A percentile compares a stretch with the other conserved stretches of the same genome.
Conservation (phyloP, 2,797 vertebrate genomes). For the Staurois parvus region DNA sequence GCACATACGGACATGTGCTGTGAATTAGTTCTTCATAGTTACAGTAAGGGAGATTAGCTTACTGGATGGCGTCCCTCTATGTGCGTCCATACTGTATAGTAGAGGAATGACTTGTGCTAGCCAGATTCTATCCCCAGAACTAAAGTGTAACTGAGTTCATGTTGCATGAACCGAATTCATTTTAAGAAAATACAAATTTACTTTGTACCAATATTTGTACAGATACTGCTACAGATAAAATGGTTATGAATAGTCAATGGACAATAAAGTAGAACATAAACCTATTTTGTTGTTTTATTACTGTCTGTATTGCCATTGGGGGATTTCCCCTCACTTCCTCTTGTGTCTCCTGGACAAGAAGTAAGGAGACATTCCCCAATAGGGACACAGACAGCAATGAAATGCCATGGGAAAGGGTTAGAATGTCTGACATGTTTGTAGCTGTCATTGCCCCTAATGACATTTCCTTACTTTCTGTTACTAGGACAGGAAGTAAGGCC, state of each 20-base stretch:
- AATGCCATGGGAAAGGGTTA: no score
- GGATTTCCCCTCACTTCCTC: no score
- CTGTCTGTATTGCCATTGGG: no score
- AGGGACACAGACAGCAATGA: no score
- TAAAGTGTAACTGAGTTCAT: background rate
- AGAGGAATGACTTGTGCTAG: conserved; percentile 25
- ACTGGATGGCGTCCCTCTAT: conserved; percentile 36
- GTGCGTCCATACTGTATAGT: background rate
- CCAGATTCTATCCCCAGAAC: conserved; percentile 23
- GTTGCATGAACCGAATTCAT: background rate
- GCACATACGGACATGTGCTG: conserved; percentile 34
- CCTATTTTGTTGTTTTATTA: no score
- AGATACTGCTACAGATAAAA: background rate
- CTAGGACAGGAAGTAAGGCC: no score
- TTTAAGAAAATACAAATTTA: background rate
- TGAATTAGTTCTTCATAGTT: conserved; percentile 49
- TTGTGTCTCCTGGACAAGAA: no score
- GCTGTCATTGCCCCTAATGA: no score
- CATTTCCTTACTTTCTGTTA: no score
- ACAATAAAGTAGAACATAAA: no score
- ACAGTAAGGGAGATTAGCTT: conserved; percentile 39
- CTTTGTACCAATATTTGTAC: background rate
- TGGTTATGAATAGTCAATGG: background rate
- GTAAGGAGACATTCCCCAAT: no score
- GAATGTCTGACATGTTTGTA: no score